Percentiles rank a stretch among this genome's conserved stretches.
Evolutionary conservation across 2,888 invertebrate genomes (phyloP).

Genomic region (Mellilla xanthometata): DNA sequence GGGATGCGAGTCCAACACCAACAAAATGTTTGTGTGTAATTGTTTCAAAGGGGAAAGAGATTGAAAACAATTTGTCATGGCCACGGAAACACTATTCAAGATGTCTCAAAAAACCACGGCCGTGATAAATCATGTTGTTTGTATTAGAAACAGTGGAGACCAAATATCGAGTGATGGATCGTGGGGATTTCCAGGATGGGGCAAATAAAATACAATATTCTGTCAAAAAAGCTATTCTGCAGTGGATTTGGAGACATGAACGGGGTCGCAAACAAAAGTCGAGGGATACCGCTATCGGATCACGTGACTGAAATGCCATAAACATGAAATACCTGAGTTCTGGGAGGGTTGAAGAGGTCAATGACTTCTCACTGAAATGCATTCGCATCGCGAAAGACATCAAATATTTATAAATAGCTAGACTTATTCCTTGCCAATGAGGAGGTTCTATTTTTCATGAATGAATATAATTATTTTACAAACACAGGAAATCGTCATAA

Average conservation of each 20-base stretch:
- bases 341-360: constrained; percentile 31
- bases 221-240: constrained; percentile 20
- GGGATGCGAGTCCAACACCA: constrained; percentile 38
- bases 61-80: constrained; percentile 30
- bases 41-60: constrained; percentile 30
- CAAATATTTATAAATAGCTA: too few relatives aligned
- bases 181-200: constrained; percentile 10
- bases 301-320: constrained; percentile 47
- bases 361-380: constrained; percentile 20
- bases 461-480: too few relatives aligned
- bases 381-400: constrained; percentile 3
- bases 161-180: constrained; percentile 27
- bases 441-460: too few relatives aligned
- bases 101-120: constrained; percentile 16
- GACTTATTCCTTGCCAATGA: too few relatives aligned
- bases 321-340: constrained; percentile 34
- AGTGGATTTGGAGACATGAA: constrained; percentile 22
- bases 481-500: too few relatives aligned
- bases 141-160: constrained; percentile 20
- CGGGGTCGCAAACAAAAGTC: constrained; percentile 20
- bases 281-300: constrained; percentile 30
- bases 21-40: constrained; percentile 39
- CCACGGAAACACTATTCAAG: constrained; percentile 25
- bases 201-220: constrained; percentile 19
- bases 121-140: constrained; percentile 24